Base-by-base conservation (phyloP, 2,888 invertebrate species). In the Temnothorax rugatulus region DNA sequence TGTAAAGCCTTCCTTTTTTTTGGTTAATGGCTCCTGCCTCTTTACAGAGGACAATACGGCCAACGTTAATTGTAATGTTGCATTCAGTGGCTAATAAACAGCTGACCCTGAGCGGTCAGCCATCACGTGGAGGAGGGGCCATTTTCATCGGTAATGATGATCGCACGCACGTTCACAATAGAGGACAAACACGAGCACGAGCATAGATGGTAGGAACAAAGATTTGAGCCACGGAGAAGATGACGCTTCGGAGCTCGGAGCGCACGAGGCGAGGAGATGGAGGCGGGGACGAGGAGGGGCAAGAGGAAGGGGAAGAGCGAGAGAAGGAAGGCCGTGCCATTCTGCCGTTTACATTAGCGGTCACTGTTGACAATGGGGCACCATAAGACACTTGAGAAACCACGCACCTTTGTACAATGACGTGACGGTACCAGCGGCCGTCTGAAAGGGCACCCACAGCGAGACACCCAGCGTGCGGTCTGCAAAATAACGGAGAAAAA, bases 391-490 rank as follows among this genome's bases (percentile, higher is more conserved):
- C 52, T 1, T 2, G 47, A 47, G 47, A 47, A 11, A 47, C 13
- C 85, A 92, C 92, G 90, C 94, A 97, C 97, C 97, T 97, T 97
- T 97, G 95, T 97, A 97, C 88, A 97, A 95, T 82, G 97, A 96
- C 87, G 97, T 97, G 89, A 97, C 97, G 89, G 97, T 97, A 84
- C 97, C 97, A 91, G 97, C 97, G 91, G 97, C 97, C 91, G 97
- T 97, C 95, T 97, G 97, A 95, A 97, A 97, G 91, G 97, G 97
- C 93, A 97, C 94, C 97, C 97, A 97, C 85, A 97, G 95, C 73
- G 95, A 95, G 86, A 96, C 96, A 86, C 96, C 96, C 89, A 97
- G 96, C 91, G 96, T 96, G 89, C 97, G 96, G 95, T 97, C 97
- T 97, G 94, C 15, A 95, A 91, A 89, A 91, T 91, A 92, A 89